phyloP scores from a whole-genome alignment of 2,113 vertebrate genomes.

The Eupsittula cactorum region DNA sequence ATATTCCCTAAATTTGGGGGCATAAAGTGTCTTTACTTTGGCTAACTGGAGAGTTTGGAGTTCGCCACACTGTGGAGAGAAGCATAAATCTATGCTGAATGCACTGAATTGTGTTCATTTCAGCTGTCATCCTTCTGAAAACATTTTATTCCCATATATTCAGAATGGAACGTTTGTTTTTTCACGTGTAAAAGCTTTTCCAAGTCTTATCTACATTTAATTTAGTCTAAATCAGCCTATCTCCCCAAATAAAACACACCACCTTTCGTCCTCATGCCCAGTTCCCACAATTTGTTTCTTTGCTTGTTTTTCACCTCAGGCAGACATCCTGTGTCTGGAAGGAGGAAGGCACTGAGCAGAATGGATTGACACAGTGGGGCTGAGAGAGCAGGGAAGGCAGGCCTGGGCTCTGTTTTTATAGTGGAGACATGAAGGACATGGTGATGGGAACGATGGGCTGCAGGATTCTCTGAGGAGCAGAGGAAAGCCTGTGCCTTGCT shows the following conservation, averaged over 20 bases:
- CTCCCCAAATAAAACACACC: neutral
- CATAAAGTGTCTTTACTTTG: neutral
- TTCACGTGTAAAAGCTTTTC: neutral
- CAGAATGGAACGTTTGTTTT: neutral
- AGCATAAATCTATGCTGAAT: neutral
- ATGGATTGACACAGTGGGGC: neutral
- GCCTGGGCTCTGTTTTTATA: neutral
- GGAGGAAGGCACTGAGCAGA: neutral
- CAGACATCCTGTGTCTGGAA: neutral
- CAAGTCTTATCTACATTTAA: neutral
- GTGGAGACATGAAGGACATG: neutral
- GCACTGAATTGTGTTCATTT: neutral
- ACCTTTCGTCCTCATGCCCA: accelerated
- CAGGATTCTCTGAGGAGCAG: neutral
- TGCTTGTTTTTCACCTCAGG: neutral
- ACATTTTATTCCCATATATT: neutral
- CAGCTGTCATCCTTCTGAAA: neutral
- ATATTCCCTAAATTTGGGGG: neutral
- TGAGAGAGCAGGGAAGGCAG: neutral
- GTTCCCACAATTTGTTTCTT: neutral
- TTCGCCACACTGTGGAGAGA: accelerated
- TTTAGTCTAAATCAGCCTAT: neutral
- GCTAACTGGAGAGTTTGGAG: neutral
- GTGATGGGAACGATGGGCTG: accelerated
- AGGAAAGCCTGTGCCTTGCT: neutral